Evolutionary conservation across 1,140 invertebrate species (phyloP), one percentile per base, ranked within the genome.

Genomic region (Drosophila equinoxialis): DNA sequence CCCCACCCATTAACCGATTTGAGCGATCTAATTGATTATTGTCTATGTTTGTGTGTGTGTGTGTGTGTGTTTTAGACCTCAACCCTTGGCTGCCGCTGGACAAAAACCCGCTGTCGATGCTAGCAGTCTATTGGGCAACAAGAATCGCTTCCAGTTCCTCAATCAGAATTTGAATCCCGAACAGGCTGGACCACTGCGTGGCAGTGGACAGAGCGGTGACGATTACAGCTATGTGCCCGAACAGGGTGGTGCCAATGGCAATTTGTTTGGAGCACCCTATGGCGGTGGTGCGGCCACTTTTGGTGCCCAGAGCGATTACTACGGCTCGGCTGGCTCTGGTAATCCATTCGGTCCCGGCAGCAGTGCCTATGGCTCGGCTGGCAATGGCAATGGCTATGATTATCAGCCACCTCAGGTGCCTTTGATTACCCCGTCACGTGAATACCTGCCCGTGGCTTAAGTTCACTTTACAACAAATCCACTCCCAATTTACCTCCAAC

Each of bases 61-160:
- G 13, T 11, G 7, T 30, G 62, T 14, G 39, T 6, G 1, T 30
- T 59, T 0, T 20, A 91, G 90, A 37, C 90, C 90, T 35, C 85
- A 90, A 60, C 78, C 84, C 0, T 20, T 90, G 67, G 72, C 54
- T 35, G 3, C 64, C 0, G 70, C 62, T n/a, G 84, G 54, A 10
- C 73, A 87, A 57, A 74, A 77, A 51, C 77, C 68, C 59, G 60
- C 58, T 26, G 71, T 89, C 6, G 84, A 87, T 55, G 62, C 84
- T 59, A 87, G 77, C 85, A 90, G 81, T 35, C 68, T 89, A 61
- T 65, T 91, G 75, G 87, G 85, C 64, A 85, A 83, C 63, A 91
- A 91, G 76, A 91, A 89, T 48, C 82, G 87, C 55, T 91, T 91
- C 79, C 90, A 91, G 71, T 91, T 91, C 71, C 74, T 91, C 54